Evolutionary conservation across 2,888 invertebrate genomes (phyloP).

Genomic region (Eudemis profundana): DNA sequence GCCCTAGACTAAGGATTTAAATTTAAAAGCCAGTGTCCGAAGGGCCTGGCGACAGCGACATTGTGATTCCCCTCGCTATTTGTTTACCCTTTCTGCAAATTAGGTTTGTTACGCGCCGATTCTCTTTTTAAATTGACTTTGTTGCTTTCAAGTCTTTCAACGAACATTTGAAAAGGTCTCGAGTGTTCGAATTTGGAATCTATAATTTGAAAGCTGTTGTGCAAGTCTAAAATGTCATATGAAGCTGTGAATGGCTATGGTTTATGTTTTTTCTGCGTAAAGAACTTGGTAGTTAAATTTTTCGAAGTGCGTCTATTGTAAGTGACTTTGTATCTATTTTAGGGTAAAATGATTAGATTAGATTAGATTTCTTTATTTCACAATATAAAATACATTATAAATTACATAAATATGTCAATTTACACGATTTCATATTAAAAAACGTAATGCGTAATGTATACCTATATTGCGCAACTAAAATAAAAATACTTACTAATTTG

Average conservation of each 20-base stretch:
- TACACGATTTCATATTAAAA: no score
- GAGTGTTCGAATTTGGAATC: constrained; percentile 41
- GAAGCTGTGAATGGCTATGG: not conserved
- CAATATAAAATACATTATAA: no score
- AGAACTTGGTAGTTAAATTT: no score
- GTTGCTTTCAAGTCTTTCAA: constrained; percentile 49
- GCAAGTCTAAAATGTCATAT: constrained; percentile 1
- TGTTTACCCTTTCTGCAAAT: constrained; percentile 74
- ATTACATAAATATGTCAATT: no score
- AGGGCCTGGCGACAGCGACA: constrained; percentile 49
- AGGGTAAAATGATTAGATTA: no score
- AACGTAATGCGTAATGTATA: no score
- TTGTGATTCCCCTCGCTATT: constrained; percentile 59
- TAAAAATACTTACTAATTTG: no score
- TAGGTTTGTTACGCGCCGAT: constrained; percentile 66
- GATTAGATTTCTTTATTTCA: no score
- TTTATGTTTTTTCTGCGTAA: not conserved
- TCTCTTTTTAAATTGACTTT: constrained; percentile 52
- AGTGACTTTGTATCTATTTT: no score
- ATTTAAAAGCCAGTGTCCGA: constrained; percentile 38
- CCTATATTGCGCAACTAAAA: no score
- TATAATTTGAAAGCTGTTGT: constrained; percentile 25
- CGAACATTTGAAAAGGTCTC: constrained; percentile 46
- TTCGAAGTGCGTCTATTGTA: no score
- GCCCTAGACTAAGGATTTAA: constrained; percentile 31